These are phyloP conservation scores for Amphipyra tragopoginis DNA, from an alignment of 2,888 invertebrate genomes.

Conservation along the genomic window DNA sequence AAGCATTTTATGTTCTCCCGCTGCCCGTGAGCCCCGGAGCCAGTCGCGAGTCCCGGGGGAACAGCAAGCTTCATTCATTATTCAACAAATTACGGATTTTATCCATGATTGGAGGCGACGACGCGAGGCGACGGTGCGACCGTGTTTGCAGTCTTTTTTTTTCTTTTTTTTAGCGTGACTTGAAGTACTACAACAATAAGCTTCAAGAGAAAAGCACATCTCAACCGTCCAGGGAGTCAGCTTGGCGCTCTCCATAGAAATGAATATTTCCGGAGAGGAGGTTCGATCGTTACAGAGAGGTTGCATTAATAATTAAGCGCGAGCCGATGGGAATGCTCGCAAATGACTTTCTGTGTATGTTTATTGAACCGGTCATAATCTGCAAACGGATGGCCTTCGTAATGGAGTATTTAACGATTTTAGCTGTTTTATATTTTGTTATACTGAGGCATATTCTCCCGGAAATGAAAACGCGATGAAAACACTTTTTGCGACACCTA, in stretches of 20 bases:
- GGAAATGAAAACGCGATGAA: too few species aligned
- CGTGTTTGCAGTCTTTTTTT: constrained; percentile 10
- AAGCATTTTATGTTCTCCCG: constrained; percentile 13
- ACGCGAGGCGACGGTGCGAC: not conserved
- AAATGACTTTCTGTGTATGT: constrained; percentile 6
- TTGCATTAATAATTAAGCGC: not conserved
- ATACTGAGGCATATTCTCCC: too few species aligned
- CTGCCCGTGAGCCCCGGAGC: not conserved
- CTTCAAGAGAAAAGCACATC: not conserved
- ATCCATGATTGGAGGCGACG: constrained; percentile 28
- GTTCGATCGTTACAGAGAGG: not conserved
- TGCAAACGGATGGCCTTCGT: too few species aligned
- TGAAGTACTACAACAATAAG: not conserved
- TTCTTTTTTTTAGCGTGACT: not conserved
- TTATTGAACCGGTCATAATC: constrained; percentile 12
- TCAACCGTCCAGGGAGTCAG: not conserved
- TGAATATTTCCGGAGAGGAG: not conserved
- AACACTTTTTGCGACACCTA: too few species aligned
- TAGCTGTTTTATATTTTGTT: too few species aligned
- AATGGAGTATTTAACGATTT: too few species aligned
- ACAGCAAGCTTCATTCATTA: constrained; percentile 40
- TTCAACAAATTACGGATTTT: constrained; percentile 47
- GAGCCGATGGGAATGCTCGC: not conserved
- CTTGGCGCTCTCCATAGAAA: not conserved
- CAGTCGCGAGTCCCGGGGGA: not conserved